Base-by-base conservation (phyloP, 2,113 vertebrate genomes). In the Mungos mungo region DNA sequence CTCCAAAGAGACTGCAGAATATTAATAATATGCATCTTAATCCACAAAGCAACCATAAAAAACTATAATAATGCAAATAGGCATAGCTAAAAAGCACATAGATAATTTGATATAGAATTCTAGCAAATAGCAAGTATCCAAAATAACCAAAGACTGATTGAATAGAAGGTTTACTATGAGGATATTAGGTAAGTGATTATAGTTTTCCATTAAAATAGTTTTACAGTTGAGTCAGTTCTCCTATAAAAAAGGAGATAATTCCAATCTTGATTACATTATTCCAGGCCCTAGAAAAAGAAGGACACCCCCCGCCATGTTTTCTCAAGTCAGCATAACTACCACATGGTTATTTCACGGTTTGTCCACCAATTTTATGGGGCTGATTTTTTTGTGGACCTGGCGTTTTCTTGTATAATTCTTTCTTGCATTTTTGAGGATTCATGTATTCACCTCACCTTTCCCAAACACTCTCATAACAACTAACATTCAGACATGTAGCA, bases 121-220 rank as follows among this genome's bases (percentile, higher is more conserved):
- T 71, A 95, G 25, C 52, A 89, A 77, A 97, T 35, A 33, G 45
- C 19, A 81, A 89, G n/a, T 92, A 33, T 66, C 19, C n/a, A 71
- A 85, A 82, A 77, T 63, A 89, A 88, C 15, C 19, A 21, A 76
- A 85, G 35, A 66, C 7, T 47, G 31, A 54, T 66, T 45, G 65
- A 79, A 76, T 47, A 80, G 16, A 80, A 97, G 63, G 41, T 66
- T 92, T 92, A 31, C 14, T 54, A 19, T 72, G 52, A 84, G 5
- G 21, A 68, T 57, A 76, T 47, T 93, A 86, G 25, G 35, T 90
- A 74, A 97, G 31, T 72, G 60, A 80, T 90, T 63, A 72, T 60
- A 96, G 47, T 31, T 95, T 95, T 88, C 15, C 35, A 77, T 9
- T 90, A 90, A 93, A 90, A 90, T 82, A 16, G 29, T 79, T 68